Evolutionary conservation across 2,797 vertebrate genomes (phyloP).

Genomic region (Nannoperca obscura): DNA sequence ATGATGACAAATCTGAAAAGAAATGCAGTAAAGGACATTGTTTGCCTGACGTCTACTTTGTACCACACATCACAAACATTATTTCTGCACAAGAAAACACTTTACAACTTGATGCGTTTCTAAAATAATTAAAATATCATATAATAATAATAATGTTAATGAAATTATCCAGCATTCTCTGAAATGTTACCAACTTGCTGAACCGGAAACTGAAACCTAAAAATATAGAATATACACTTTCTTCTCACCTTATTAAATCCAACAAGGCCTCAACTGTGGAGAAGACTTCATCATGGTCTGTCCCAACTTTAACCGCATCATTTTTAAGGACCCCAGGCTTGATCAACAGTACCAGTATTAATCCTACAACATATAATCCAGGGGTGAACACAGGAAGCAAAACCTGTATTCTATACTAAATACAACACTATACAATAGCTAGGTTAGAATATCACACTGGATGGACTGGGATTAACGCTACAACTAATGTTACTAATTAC

Average conservation of each 20-base stretch:
- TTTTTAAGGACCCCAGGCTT: background rate
- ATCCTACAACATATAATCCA: constrained; percentile 9
- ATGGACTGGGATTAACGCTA: too few species aligned
- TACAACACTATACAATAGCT: too few species aligned
- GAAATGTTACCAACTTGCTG: background rate
- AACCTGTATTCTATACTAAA: background rate
- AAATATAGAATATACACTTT: background rate
- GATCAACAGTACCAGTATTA: background rate
- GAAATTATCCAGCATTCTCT: background rate
- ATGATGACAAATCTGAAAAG: background rate
- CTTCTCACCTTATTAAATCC: constrained; percentile 5
- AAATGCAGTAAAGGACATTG: background rate
- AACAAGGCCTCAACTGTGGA: background rate
- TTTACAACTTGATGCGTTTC: background rate
- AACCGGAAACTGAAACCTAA: background rate
- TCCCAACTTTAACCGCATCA: too few species aligned
- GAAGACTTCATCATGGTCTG: background rate
- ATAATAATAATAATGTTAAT: too few species aligned
- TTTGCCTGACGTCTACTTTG: too few species aligned
- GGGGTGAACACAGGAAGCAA: background rate
- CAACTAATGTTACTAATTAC: too few species aligned
- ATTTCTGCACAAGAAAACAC: background rate
- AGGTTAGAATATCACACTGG: too few species aligned
- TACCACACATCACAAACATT: background rate
- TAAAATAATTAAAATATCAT: too few species aligned